Evolutionary conservation across 2,797 vertebrate species (phyloP), one percentile per base, ranked within the genome.

Genomic region (Xenops minutus): DNA sequence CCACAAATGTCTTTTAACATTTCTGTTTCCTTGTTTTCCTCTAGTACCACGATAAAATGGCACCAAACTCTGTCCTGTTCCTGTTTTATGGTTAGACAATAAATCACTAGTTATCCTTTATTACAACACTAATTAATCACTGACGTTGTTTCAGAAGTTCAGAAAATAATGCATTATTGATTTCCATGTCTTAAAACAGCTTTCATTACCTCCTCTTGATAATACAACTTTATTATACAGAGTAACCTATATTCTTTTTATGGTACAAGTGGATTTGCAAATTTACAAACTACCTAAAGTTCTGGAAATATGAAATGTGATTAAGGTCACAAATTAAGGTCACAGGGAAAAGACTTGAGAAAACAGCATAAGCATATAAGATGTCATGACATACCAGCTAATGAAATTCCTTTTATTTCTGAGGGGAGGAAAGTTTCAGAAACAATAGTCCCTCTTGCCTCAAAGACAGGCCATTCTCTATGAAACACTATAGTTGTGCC

Each of bases 81-180:
- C 49, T 91, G 34, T 88, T 95, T 94, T 89, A 92, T 49, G 34
- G 44, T 87, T 36, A 92, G 48, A 88, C 15, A 95, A 85, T 88
- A 91, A 92, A 94, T 67, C 56, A 82, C 32, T 49, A 56, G 6
- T 9, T 12, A 90, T 37, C 59, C 32, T 74, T 92, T 82, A 82
- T 67, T 79, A 67, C 44, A 61, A 68, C 66, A 61, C 26, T 39
- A 84, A 86, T 80, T 44, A 78, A 72, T 72, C 27, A 49, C 76
- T 88, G 46, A 24, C 37, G 24, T 84, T 69, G 46, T 51, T 92
- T 44, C 44, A 95, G 61, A 81, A n/a, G 34, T 85, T 39, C 44
- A 61, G 39, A 92, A 39, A 83, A 78, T 20, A 84, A 86, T 58
- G 26, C 8, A 36, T 77, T 89, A 55, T 74, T 76, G 81, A 88